A percentile compares a stretch with the other conserved stretches of the same genome.
Conservation (phyloP, 1,140 invertebrate genomes). For the Drosophila kepulauana region DNA sequence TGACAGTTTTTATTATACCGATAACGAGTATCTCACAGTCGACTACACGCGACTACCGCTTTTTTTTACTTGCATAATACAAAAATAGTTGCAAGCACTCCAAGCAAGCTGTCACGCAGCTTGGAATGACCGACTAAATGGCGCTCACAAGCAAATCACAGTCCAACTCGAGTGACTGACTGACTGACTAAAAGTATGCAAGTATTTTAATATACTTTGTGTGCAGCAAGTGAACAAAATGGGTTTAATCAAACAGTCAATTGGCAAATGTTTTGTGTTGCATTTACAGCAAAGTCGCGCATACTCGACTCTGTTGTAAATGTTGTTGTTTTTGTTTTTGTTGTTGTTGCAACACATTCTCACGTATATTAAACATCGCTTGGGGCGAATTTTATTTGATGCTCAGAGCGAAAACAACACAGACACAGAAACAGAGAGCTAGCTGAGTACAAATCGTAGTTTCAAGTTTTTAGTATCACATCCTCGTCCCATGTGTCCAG, state of each 20-base stretch:
- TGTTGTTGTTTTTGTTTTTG: neutral
- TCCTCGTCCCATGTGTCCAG: slow-evolving; percentile 45
- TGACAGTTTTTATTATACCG: no score
- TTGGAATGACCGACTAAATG: slow-evolving; percentile 30
- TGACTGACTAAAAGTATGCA: neutral
- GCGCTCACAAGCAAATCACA: slow-evolving; percentile 30
- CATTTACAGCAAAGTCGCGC: neutral
- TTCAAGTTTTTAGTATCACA: slow-evolving; percentile 28
- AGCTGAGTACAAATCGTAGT: slow-evolving; percentile 1
- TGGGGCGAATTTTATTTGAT: slow-evolving; percentile 34
- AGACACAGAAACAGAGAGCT: slow-evolving; percentile 1
- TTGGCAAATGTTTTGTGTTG: neutral
- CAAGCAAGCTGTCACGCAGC: slow-evolving; percentile 9
- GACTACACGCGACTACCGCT: no score
- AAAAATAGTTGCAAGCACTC: slow-evolving; percentile 22
- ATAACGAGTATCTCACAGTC: no score
- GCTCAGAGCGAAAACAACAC: slow-evolving; percentile 15
- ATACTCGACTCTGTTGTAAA: neutral
- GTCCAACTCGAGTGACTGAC: slow-evolving; percentile 1
- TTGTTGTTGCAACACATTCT: slow-evolving; percentile 5
- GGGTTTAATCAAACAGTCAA: neutral
- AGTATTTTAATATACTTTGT: neutral
- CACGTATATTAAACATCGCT: slow-evolving; percentile 43
- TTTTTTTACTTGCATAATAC: no score
- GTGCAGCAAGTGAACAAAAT: neutral